Conservation (phyloP, 35 echinoderm and acorn worm genomes). For the Acanthaster planci region DNA sequence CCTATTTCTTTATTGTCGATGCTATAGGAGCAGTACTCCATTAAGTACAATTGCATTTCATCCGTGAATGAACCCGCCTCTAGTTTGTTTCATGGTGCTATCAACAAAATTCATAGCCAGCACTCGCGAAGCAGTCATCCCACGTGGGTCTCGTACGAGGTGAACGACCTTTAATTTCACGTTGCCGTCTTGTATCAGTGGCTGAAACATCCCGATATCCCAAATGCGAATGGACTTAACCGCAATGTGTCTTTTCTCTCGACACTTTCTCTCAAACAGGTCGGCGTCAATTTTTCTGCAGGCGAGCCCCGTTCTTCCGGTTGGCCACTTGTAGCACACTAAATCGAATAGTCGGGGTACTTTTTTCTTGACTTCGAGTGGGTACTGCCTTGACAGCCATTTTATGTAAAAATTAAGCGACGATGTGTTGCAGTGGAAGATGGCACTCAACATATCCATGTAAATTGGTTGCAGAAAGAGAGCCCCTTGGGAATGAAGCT, state of each 20-base stretch:
- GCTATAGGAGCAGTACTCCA: background rate
- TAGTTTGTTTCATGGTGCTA: background rate
- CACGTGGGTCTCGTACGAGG: slow-evolving; percentile 43
- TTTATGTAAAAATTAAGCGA: background rate
- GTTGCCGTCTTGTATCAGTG: slow-evolving; percentile 1
- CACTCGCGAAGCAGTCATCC: slow-evolving; percentile 12
- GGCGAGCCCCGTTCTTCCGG: background rate
- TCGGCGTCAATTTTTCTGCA: background rate
- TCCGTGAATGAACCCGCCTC: background rate
- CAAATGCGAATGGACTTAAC: slow-evolving; percentile 13
- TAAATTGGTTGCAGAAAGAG: background rate
- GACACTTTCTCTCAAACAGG: background rate
- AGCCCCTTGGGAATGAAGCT: background rate
- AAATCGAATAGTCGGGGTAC: background rate
- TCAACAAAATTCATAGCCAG: background rate
- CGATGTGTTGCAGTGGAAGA: background rate
- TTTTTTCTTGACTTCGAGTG: background rate
- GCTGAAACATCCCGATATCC: background rate
- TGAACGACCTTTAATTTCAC: slow-evolving; percentile 28
- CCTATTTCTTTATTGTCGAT: background rate
- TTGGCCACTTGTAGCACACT: background rate
- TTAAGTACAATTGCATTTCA: background rate
- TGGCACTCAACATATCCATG: background rate
- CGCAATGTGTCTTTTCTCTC: background rate
- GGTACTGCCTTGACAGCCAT: background rate